Conservation (phyloP, 2,888 invertebrate genomes). For the Osmoderma eremita region DNA sequence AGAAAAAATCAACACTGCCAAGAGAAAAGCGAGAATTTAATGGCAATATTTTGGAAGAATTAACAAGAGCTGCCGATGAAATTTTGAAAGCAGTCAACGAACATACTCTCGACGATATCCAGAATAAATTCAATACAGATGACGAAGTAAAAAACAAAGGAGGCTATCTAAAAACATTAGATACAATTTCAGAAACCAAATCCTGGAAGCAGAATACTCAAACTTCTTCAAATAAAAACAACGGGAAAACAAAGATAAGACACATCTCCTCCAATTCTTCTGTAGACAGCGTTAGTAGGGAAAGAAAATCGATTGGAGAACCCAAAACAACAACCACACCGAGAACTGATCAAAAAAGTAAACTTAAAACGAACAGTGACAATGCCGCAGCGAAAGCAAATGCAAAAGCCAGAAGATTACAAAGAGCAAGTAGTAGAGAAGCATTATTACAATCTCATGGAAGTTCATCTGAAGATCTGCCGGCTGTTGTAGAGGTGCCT, state of each 20-base stretch:
- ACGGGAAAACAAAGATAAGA: slow-evolving; percentile 53
- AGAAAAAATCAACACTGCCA: slow-evolving; percentile 48
- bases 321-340: slow-evolving; percentile 20
- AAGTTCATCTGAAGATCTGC: slow-evolving; percentile 67
- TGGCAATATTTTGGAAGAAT: slow-evolving; percentile 66
- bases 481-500: slow-evolving; percentile 56
- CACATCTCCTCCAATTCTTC: slow-evolving; percentile 62
- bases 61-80: slow-evolving; percentile 70
- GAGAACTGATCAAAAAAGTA: slow-evolving; percentile 45
- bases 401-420: slow-evolving; percentile 63
- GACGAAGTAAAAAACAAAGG: slow-evolving; percentile 52
- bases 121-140: slow-evolving; percentile 56
- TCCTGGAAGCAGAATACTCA: slow-evolving; percentile 57
- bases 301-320: slow-evolving; percentile 41
- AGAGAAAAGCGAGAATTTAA: slow-evolving; percentile 55
- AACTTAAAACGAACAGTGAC: slow-evolving; percentile 50
- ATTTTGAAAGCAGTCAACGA: slow-evolving; percentile 68
- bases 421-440: slow-evolving; percentile 66
- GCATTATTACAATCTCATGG: slow-evolving; percentile 64
- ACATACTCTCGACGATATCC: slow-evolving; percentile 65
- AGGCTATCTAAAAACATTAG: slow-evolving; percentile 53
- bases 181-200: slow-evolving; percentile 63
- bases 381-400: slow-evolving; percentile 52
- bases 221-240: slow-evolving; percentile 45
- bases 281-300: slow-evolving; percentile 57